phyloP scores from a whole-genome alignment of 2,888 invertebrate genomes.

The Quadroppia sp. region DNA sequence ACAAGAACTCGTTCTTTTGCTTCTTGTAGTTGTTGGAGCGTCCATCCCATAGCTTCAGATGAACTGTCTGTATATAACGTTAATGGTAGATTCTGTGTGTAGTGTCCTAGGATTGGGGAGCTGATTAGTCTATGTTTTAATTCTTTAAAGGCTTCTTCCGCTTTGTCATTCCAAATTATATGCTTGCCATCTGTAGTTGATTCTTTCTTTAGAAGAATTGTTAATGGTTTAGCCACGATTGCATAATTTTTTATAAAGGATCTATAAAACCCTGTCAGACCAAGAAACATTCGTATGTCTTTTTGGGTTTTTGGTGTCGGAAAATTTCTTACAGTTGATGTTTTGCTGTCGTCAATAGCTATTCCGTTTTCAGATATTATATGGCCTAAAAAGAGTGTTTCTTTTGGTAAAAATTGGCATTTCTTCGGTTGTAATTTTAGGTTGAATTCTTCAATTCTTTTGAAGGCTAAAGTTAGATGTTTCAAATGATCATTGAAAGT shows the following conservation, averaged over 20 bases:
- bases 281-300: conserved; percentile 21
- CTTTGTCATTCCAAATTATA: neutral
- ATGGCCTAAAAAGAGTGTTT: conserved; percentile 11
- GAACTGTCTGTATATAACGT: conserved; percentile 49
- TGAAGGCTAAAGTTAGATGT: conserved; percentile 43
- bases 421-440: conserved; percentile 36
- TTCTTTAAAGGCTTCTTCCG: conserved; percentile 10
- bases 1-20: neutral
- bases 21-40: neutral
- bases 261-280: conserved; percentile 2
- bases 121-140: conserved; percentile 40
- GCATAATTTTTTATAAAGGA: conserved; percentile 5
- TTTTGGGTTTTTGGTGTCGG: neutral
- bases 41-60: conserved; percentile 43
- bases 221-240: neutral
- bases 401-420: neutral
- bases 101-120: conserved; percentile 47
- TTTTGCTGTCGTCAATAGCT: neutral
- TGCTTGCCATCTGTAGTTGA: conserved; percentile 39
- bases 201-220: conserved; percentile 16
- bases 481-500: conserved; percentile 24
- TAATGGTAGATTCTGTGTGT: conserved; percentile 46
- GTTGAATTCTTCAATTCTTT: conserved; percentile 44
- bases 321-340: neutral
- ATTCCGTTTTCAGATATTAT: neutral